These are phyloP conservation scores for Drosophila ustulata DNA, from an alignment of 2,888 invertebrate species.

Conservation along the genomic window DNA sequence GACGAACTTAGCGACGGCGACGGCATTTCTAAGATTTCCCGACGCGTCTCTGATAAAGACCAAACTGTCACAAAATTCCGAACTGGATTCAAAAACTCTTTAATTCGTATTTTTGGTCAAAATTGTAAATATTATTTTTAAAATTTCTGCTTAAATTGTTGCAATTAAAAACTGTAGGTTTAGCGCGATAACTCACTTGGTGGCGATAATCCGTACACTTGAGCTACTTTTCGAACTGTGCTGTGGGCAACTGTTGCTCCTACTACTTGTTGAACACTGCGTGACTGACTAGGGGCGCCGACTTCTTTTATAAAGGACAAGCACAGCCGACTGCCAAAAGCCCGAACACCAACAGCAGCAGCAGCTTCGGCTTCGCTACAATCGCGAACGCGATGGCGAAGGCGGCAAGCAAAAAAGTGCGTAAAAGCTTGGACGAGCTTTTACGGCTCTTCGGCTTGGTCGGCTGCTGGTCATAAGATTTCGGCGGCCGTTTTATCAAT, in stretches of 20 bases:
- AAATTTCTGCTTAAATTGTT: background rate
- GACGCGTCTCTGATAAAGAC: slow-evolving; percentile 19
- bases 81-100: background rate
- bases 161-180: background rate
- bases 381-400: slow-evolving; percentile 52
- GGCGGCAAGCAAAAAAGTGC: slow-evolving; percentile 27
- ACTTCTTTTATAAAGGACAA: slow-evolving; percentile 82
- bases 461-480: background rate
- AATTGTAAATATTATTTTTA: background rate
- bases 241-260: slow-evolving; percentile 78
- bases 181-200: slow-evolving; percentile 38
- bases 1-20: slow-evolving; percentile 48
- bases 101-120: background rate
- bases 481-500: slow-evolving; percentile 70
- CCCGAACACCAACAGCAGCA: slow-evolving; percentile 20
- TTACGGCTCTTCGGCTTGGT: slow-evolving; percentile 22
- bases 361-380: slow-evolving; percentile 31
- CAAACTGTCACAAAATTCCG: background rate
- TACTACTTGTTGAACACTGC: slow-evolving; percentile 85
- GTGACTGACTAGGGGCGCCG: slow-evolving; percentile 68
- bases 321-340: slow-evolving; percentile 15
- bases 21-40: slow-evolving; percentile 76
- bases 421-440: slow-evolving; percentile 77
- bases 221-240: slow-evolving; percentile 19
- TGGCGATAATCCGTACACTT: slow-evolving; percentile 18